Evolutionary conservation across 2,888 invertebrate species (phyloP).

Genomic region (Neoascia interrupta): DNA sequence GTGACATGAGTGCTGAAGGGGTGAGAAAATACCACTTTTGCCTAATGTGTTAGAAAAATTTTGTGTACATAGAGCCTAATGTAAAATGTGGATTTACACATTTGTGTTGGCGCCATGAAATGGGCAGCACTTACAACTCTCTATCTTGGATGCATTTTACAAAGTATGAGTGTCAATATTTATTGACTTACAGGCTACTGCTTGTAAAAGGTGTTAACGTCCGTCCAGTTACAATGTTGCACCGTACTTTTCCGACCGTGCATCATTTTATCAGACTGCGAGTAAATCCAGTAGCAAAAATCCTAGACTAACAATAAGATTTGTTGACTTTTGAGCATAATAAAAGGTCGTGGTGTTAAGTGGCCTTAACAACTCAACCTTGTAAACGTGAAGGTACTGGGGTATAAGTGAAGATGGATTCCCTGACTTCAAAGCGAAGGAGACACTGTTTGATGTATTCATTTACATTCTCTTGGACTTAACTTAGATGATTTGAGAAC

Average conservation of each 20-base stretch:
- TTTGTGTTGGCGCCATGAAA: conserved; percentile 29
- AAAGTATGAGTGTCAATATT: conserved; percentile 22
- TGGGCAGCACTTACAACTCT: not conserved
- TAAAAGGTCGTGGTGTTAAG: conserved; percentile 44
- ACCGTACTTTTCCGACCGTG: no score
- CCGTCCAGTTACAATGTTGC: conserved; percentile 62
- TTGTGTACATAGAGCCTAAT: not conserved
- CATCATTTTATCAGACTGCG: conserved; percentile 8
- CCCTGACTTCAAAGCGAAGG: no score
- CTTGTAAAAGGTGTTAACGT: conserved; percentile 51
- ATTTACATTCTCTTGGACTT: no score
- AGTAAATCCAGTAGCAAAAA: conserved; percentile 48
- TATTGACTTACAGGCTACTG: conserved; percentile 23
- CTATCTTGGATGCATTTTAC: not conserved
- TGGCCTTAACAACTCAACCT: conserved; percentile 44
- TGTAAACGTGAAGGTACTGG: no score
- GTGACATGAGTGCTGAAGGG: conserved; percentile 51
- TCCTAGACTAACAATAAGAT: conserved; percentile 1
- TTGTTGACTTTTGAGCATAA: conserved; percentile 26
- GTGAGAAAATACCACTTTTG: conserved; percentile 6
- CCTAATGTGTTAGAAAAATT: conserved; percentile 11
- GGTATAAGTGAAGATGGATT: no score
- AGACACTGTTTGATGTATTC: no score
- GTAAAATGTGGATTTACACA: not conserved
- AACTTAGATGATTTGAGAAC: no score